Conservation (phyloP, 2,888 invertebrate species). For the Trissonchulus latispiculum region DNA sequence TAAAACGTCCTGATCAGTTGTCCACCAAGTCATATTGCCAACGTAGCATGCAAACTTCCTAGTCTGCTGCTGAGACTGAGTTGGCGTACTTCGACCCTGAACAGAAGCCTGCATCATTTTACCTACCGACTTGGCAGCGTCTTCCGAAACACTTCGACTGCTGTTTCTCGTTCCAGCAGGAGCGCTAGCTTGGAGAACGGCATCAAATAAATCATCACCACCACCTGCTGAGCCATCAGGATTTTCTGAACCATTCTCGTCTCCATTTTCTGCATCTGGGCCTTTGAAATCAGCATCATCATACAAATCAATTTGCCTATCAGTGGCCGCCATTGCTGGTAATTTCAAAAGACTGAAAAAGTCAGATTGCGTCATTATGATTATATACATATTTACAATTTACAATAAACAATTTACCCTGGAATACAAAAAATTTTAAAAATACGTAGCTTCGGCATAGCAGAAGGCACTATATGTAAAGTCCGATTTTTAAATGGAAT, state of each 20-base stretch:
- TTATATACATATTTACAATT: background rate
- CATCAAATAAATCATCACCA: conserved; percentile 14
- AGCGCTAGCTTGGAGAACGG: conserved; percentile 12
- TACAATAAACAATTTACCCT: no score
- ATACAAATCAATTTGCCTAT: conserved; percentile 12
- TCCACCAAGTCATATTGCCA: conserved; percentile 87
- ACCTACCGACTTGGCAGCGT: background rate
- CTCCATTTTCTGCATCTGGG: background rate
- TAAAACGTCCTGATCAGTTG: conserved; percentile 54
- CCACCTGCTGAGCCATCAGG: background rate
- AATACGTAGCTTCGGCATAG: no score
- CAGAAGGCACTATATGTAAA: no score
- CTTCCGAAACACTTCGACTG: background rate
- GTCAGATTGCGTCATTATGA: background rate
- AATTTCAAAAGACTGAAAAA: no score
- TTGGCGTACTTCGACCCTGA: background rate
- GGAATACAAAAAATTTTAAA: no score
- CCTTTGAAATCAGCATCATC: conserved; percentile 8
- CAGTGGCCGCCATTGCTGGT: background rate
- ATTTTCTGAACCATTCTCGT: background rate
- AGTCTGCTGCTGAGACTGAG: conserved; percentile 33
- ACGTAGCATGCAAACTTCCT: conserved; percentile 68
- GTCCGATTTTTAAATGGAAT: no score
- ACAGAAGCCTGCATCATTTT: background rate
- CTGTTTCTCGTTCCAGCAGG: background rate